phyloP scores from a whole-genome alignment of 1,140 invertebrate species.

The Caenorhabditis inopinata region DNA sequence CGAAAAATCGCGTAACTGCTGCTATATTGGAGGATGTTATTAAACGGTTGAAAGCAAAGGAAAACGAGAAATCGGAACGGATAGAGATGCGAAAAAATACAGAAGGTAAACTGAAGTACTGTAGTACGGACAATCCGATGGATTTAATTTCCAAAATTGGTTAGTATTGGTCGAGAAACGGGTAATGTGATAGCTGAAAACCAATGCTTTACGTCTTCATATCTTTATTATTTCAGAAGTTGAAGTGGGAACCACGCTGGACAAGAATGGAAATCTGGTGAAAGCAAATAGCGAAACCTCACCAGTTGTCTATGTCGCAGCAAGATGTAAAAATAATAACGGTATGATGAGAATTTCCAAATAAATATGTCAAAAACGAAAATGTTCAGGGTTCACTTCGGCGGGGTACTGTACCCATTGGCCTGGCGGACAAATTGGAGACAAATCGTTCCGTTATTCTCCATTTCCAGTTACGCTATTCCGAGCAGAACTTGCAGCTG shows the following conservation, averaged over 20 bases:
- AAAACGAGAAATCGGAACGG: neutral
- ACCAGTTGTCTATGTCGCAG: neutral
- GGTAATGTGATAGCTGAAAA: too few relatives aligned
- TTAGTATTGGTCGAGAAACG: neutral
- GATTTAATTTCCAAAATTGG: neutral
- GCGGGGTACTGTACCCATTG: constrained; percentile 26
- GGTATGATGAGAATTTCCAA: neutral
- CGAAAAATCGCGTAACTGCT: neutral
- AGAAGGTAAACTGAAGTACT: neutral
- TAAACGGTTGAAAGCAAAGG: neutral
- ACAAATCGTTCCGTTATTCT: neutral
- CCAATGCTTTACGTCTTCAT: too few relatives aligned
- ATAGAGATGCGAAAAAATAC: too few relatives aligned
- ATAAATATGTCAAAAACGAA: too few relatives aligned
- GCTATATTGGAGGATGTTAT: neutral
- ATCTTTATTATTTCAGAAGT: neutral
- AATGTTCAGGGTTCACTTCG: neutral
- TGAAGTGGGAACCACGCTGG: neutral
- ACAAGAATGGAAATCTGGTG: neutral
- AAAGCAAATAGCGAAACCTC: neutral
- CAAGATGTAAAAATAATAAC: neutral
- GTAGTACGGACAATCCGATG: constrained; percentile 11
- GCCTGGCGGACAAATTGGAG: neutral
- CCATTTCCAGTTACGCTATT: constrained; percentile 11
- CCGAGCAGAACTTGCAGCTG: constrained; percentile 12